These are phyloP conservation scores for Epizoanthus scotinus DNA, from an alignment of 92 coral and sea anemone genomes.

Conservation along the genomic window DNA sequence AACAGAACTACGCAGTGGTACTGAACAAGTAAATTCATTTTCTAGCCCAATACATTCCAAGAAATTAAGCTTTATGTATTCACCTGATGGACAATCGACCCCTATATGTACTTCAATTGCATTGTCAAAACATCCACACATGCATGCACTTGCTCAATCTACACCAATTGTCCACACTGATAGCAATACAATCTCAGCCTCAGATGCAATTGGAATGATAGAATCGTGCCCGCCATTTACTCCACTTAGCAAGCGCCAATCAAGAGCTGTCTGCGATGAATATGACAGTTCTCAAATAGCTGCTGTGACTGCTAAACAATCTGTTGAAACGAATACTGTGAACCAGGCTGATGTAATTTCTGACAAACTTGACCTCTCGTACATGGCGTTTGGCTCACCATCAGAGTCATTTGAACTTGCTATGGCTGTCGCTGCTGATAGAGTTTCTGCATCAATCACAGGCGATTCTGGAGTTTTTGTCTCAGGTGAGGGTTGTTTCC, in stretches of 20 bases:
- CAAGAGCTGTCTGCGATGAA: neutral
- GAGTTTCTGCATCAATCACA: conserved; percentile 20
- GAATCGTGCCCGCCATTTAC: neutral
- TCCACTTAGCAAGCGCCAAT: neutral
- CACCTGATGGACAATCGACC: no score
- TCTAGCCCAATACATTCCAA: neutral
- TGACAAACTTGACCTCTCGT: neutral
- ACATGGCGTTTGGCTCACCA: conserved; percentile 5
- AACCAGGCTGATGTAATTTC: neutral
- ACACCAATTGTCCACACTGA: conserved; percentile 5
- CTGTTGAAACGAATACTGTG: neutral
- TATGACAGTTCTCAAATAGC: neutral
- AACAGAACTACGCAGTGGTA: neutral
- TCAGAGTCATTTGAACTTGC: conserved; percentile 24
- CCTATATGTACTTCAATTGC: neutral
- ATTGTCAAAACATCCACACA: neutral
- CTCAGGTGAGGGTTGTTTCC: neutral
- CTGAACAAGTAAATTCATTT: neutral
- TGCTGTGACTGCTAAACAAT: neutral
- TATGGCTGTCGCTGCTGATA: conserved; percentile 27
- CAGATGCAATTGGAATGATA: neutral
- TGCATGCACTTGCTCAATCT: conserved; percentile 25
- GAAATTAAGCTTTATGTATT: neutral
- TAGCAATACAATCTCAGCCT: neutral
- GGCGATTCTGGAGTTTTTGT: neutral